Evolutionary conservation across 1,140 invertebrate genomes (phyloP), one percentile per base, ranked within the genome.

Genomic region (Bombus confusus): DNA sequence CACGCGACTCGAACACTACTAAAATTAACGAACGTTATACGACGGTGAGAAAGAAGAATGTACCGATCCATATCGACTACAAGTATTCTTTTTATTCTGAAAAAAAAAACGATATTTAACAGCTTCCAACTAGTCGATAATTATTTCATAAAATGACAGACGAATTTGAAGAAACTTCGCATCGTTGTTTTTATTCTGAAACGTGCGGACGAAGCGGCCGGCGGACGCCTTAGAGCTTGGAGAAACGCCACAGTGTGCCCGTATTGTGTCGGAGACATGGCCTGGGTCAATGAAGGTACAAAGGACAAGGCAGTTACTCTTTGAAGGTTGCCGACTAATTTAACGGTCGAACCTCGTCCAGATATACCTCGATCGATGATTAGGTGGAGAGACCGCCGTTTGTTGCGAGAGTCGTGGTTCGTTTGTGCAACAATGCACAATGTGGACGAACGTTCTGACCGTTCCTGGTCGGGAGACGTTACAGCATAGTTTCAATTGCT

Each of bases 321-420:
- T 90, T 89, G 85, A 87, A 87, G 83, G 78, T 73, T 71, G 22
- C 37, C 59, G 76, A 81, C 69, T 90, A 90, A 90, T 90, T 90
- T 90, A 87, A 90, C 79, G 88, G 88, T 84, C 80, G 28, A 86
- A 81, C 41, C 81, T 82, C 75, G 83, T 13, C 57, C 64, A 79
- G 85, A 81, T 77, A 64, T 34, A 75, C 69, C 57, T 64, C 85
- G 81, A 90, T 90, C 88, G 87, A 90, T 89, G 81, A 87, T 90
- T 85, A 89, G 41, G 79, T 77, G 75, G 68, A 37, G 41, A 18
- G 77, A 81, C 59, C 31, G 57, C 6, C 12, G 64, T 73, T 76
- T 76, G 59, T 47, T 52, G 47, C 47, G 31, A 57, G 75, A 73
- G 43, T 37, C 69, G 52, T 34, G 74, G 57, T 72, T 78, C 69